phyloP scores from a whole-genome alignment of 1,140 invertebrate species.

The Popillia japonica region DNA sequence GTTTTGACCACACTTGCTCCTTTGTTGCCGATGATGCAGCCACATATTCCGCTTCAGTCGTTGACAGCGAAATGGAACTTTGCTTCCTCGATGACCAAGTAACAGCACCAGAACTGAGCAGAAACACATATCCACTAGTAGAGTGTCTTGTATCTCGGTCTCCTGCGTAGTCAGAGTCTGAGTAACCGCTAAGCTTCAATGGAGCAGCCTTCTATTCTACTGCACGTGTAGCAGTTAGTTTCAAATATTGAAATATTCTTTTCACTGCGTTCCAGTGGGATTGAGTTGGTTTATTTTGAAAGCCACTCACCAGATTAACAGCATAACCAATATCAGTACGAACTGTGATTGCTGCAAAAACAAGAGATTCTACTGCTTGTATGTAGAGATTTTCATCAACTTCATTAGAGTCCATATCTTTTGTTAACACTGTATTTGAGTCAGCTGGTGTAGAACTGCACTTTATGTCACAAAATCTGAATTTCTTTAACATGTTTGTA shows the following conservation, averaged over 20 bases:
- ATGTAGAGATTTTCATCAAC: not conserved
- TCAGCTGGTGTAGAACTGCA: not conserved
- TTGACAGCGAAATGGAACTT: conserved; percentile 52
- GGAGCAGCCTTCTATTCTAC: not conserved
- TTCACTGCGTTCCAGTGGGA: not conserved
- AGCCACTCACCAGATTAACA: conserved; percentile 19
- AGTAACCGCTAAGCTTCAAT: not conserved
- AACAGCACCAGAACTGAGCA: conserved; percentile 48
- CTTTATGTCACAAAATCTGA: not conserved
- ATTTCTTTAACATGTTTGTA: not conserved
- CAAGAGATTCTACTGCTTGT: not conserved
- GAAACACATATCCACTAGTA: conserved; percentile 3
- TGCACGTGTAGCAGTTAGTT: not conserved
- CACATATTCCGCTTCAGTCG: conserved; percentile 61
- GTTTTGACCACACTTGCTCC: conserved; percentile 52
- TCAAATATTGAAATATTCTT: conserved; percentile 27
- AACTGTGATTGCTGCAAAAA: conserved; percentile 3
- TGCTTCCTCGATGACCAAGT: conserved; percentile 59
- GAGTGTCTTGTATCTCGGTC: not conserved
- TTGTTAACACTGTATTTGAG: not conserved
- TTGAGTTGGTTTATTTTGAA: not conserved
- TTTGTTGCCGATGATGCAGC: conserved; percentile 52
- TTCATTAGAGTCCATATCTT: not conserved
- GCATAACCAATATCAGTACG: conserved; percentile 7
- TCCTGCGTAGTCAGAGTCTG: not conserved